Percentiles rank a stretch among this genome's conserved stretches.
phyloP scores from a whole-genome alignment of 2,888 invertebrate species.

The Acronicta psi region DNA sequence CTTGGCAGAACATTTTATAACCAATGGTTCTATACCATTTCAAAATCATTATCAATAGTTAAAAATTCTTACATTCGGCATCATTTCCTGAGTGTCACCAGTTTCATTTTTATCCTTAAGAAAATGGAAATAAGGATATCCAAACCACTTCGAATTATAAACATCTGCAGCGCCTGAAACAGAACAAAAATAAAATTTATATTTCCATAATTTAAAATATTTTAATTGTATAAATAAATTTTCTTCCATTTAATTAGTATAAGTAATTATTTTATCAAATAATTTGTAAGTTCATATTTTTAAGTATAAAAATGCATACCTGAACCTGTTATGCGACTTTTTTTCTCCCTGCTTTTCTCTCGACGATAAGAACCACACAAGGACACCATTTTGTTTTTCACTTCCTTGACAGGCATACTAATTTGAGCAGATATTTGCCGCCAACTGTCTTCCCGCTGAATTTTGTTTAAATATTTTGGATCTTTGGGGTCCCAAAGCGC shows the following conservation, averaged over 20 bases:
- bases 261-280: constrained; percentile 20
- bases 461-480: too few species aligned
- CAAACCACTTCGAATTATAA: constrained; percentile 40
- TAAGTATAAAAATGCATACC: constrained; percentile 3
- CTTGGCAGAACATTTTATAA: constrained; percentile 48
- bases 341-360: constrained; percentile 5
- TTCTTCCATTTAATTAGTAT: constrained; percentile 16
- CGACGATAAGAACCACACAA: too few species aligned
- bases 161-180: constrained; percentile 28
- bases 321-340: constrained; percentile 9
- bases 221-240: constrained; percentile 19
- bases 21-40: constrained; percentile 40
- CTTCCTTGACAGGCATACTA: too few species aligned
- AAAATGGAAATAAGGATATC: constrained; percentile 32
- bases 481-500: too few species aligned
- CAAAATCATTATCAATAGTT: constrained; percentile 33
- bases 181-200: constrained; percentile 25
- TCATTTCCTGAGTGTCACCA: constrained; percentile 37
- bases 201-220: constrained; percentile 15
- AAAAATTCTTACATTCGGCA: constrained; percentile 38
- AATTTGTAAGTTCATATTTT: constrained; percentile 13
- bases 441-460: too few species aligned
- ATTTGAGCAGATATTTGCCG: too few species aligned
- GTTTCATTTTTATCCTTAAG: constrained; percentile 36
- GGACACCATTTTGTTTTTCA: too few species aligned